Percentiles rank a stretch among this genome's conserved stretches.
phyloP scores from a whole-genome alignment of 2,888 invertebrate genomes.

The Vandiemenella viatica region DNA sequence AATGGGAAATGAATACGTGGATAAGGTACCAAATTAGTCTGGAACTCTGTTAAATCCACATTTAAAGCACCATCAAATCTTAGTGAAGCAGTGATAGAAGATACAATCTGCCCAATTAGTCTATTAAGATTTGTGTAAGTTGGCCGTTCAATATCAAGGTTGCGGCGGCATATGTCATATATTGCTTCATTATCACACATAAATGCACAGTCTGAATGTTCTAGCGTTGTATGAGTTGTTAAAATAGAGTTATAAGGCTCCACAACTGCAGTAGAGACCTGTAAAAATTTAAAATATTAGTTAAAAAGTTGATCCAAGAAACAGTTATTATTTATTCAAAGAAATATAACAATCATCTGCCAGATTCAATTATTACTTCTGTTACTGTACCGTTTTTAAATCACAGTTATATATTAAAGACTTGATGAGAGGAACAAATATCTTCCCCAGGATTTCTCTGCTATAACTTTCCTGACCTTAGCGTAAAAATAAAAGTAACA shows the following conservation, averaged over 20 bases:
- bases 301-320: too few species aligned
- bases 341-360: too few species aligned
- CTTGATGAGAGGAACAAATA: too few species aligned
- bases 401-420: too few species aligned
- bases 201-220: conserved; percentile 80
- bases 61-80: conserved; percentile 88
- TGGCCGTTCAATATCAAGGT: conserved; percentile 78
- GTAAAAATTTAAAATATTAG: neutral
- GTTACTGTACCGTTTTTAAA: too few species aligned
- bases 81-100: conserved; percentile 86
- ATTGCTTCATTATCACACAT: too few species aligned
- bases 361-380: too few species aligned
- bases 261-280: conserved; percentile 49
- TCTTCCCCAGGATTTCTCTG: too few species aligned
- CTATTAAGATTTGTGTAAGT: conserved; percentile 96
- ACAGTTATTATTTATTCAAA: too few species aligned
- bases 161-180: conserved; percentile 72
- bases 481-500: too few species aligned
- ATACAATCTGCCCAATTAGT: conserved; percentile 88
- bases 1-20: conserved; percentile 28
- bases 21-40: conserved; percentile 25
- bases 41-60: too few species aligned
- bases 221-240: conserved; percentile 78
- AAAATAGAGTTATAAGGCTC: conserved; percentile 51
- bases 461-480: too few species aligned